A percentile compares a stretch with the other conserved stretches of the same genome.
Conservation (phyloP, 2,888 invertebrate genomes). For the Morpho achilles region DNA sequence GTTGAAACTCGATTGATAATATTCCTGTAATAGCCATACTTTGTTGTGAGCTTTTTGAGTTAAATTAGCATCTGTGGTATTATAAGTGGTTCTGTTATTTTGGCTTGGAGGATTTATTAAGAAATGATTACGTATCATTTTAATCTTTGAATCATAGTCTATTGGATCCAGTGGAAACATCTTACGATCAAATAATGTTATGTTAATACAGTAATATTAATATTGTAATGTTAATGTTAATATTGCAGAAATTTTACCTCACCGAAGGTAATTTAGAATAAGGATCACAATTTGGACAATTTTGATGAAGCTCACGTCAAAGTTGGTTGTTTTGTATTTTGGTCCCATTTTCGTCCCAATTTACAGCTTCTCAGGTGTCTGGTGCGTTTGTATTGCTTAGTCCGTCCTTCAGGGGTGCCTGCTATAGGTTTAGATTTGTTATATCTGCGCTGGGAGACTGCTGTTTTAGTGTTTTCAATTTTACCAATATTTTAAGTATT, state of each 20-base stretch:
- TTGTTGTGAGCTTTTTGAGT: constrained; percentile 13
- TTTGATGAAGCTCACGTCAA: constrained; percentile 21
- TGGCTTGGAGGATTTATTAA: too few relatives aligned
- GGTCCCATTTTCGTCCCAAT: constrained; percentile 31
- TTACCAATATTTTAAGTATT: constrained; percentile 8
- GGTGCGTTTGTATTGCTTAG: constrained; percentile 41
- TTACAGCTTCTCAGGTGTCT: constrained; percentile 41
- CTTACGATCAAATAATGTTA: too few relatives aligned
- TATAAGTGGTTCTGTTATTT: too few relatives aligned
- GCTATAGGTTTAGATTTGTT: constrained; percentile 27
- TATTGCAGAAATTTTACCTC: too few relatives aligned
- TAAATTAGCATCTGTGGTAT: too few relatives aligned
- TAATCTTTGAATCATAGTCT: too few relatives aligned
- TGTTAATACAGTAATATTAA: too few relatives aligned
- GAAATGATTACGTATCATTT: too few relatives aligned
- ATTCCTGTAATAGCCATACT: constrained; percentile 20
- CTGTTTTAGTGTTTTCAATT: constrained; percentile 26
- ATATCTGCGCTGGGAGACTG: constrained; percentile 16
- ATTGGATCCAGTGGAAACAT: too few relatives aligned
- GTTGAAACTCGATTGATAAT: constrained; percentile 24
- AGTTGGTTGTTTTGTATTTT: constrained; percentile 36
- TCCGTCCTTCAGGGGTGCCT: constrained; percentile 33
- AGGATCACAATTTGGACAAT: too few relatives aligned
- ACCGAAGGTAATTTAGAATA: too few relatives aligned
- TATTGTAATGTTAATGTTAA: too few relatives aligned